Conservation (phyloP, 2,888 invertebrate species). For the Drosophila ezoana region DNA sequence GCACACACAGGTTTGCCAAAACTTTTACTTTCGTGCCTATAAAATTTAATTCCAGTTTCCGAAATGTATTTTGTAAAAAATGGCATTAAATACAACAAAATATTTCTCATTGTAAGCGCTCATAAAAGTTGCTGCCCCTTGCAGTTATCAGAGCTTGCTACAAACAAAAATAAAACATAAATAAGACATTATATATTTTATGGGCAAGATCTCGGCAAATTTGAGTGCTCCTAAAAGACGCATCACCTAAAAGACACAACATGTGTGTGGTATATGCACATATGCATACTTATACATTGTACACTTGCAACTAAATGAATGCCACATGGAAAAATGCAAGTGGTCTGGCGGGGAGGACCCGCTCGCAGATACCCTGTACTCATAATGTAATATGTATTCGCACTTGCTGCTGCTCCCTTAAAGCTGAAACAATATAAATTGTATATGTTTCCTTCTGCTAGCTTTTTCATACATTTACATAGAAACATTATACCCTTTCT, state of each 20-base stretch:
- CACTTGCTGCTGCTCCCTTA: too few relatives aligned
- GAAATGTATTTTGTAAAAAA: neutral
- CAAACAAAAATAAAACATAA: slow-evolving; percentile 11
- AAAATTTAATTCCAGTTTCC: neutral
- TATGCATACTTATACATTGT: slow-evolving; percentile 23
- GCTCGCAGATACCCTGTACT: too few relatives aligned
- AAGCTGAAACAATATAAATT: too few relatives aligned
- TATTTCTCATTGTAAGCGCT: neutral
- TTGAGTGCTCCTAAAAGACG: slow-evolving; percentile 6
- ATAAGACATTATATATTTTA: slow-evolving; percentile 33
- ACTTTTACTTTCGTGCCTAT: neutral
- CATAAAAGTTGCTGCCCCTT: slow-evolving; percentile 40
- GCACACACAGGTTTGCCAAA: neutral
- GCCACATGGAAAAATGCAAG: slow-evolving; percentile 29
- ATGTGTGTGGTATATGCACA: neutral
- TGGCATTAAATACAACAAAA: slow-evolving; percentile 1
- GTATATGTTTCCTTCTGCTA: too few relatives aligned
- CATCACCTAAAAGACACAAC: slow-evolving; percentile 7
- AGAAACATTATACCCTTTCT: too few relatives aligned
- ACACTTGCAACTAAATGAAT: slow-evolving; percentile 52
- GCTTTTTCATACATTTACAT: too few relatives aligned
- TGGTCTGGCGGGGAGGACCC: too few relatives aligned
- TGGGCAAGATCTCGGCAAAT: slow-evolving; percentile 13
- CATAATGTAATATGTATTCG: too few relatives aligned
- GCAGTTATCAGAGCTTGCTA: neutral